Percentiles rank a stretch among this genome's conserved stretches.
Evolutionary conservation across 2,797 vertebrate species (phyloP).

Genomic region (Halcyon chelicuti): DNA sequence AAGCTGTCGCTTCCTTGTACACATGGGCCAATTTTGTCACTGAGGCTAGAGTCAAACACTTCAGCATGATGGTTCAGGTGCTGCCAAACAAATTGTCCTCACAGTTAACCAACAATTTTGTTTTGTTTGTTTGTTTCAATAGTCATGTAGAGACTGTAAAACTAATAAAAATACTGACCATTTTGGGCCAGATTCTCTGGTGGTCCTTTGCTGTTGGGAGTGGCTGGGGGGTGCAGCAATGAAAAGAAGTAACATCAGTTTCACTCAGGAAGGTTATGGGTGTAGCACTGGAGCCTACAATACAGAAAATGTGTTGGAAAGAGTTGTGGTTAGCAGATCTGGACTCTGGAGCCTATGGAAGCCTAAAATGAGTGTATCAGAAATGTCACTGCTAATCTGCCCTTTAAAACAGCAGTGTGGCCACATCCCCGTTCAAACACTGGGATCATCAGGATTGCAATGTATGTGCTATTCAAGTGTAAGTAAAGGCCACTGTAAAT

Average conservation of each 20-base stretch:
- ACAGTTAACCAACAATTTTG: neutral
- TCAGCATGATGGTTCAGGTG: neutral
- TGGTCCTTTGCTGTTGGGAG: neutral
- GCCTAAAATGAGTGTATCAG: neutral
- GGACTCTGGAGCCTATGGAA: neutral
- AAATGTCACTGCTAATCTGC: neutral
- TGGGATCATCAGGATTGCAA: neutral
- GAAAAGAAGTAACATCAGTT: neutral
- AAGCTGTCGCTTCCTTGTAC: neutral
- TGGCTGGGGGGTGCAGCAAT: neutral
- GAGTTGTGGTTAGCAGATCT: neutral
- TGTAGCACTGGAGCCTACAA: neutral
- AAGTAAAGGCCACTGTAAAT: neutral
- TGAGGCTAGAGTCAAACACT: neutral
- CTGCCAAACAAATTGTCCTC: neutral
- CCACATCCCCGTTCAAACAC: neutral
- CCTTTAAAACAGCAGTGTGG: neutral
- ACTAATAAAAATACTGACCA: neutral
- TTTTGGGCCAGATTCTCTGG: neutral
- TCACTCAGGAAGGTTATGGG: neutral
- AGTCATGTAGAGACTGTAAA: neutral
- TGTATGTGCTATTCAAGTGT: neutral
- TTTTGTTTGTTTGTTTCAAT: neutral
- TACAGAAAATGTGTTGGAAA: neutral
- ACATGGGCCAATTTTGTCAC: neutral